Evolutionary conservation across 1,140 invertebrate genomes (phyloP), one percentile per base, ranked within the genome.

Genomic region (Neelides sp.): DNA sequence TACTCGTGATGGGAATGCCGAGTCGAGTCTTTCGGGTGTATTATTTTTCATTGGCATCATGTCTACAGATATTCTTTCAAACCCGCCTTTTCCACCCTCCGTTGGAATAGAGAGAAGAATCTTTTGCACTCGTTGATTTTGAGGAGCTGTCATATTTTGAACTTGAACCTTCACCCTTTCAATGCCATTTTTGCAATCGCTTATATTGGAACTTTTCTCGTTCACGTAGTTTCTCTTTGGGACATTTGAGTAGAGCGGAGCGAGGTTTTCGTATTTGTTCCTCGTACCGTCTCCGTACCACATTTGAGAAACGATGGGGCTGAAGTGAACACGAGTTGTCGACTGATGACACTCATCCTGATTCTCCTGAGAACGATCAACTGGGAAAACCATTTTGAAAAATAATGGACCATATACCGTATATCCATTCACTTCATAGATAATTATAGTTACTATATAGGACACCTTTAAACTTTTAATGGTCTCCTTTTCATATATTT

Each of bases 311-410:
- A 56, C 54, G 5, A 56, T 34, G 10, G 54, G 54, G 39, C 48
- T 50, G 39, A 56, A 56, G 35, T 56, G 54, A 20, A 56, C 49
- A 40, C 50, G 24, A n/a, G 34, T n/a, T n/a, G n/a, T n/a, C n/a
- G n/a, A n/a, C n/a, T n/a, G n/a, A n/a, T n/a, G n/a, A n/a, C n/a
- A 36, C 12, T 26, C n/a, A 4, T 48, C 17, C 3, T 48, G 45
- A 19, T 4, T 20, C 8, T 30, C n/a, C 4, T 5, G 26, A n/a
- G n/a, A 26, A 26, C n/a, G 13, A 17, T 39, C 19, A 13, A 28
- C 26, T 52, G 42, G 43, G 17, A 19, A 30, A 3, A 50, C 40
- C 48, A 50, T 52, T 30, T 43, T 42, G 24, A n/a, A n/a, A n/a
- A n/a, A n/a, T n/a, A n/a, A n/a, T n/a, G n/a, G n/a, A n/a, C n/a